Conservation (phyloP, 2,888 invertebrate species). For the Ennomos quercinarius region DNA sequence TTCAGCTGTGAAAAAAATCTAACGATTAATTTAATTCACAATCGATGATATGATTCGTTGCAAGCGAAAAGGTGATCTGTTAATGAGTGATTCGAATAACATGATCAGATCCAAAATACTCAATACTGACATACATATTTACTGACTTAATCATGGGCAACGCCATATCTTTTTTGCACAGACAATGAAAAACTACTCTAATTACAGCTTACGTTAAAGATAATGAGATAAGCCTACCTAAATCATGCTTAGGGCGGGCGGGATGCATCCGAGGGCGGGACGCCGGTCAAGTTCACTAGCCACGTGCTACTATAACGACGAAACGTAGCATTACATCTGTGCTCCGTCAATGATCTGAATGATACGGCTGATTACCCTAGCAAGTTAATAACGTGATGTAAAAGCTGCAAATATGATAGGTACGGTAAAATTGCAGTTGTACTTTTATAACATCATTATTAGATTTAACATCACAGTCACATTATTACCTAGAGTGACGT, state of each 20-base stretch:
- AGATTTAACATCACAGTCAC: neutral
- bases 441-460: neutral
- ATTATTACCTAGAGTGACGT: neutral
- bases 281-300: constrained; percentile 57
- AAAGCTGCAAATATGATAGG: no score
- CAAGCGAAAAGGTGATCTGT: no score
- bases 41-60: no score
- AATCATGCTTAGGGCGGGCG: no score
- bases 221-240: constrained; percentile 34
- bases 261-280: constrained; percentile 37
- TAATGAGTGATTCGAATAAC: no score
- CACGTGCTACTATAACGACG: constrained; percentile 39
- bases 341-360: neutral
- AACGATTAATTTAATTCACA: no score
- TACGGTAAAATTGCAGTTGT: neutral
- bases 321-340: constrained; percentile 11
- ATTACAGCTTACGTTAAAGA: constrained; percentile 25
- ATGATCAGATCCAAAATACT: no score
- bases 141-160: neutral
- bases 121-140: no score
- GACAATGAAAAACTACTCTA: constrained; percentile 15
- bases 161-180: neutral
- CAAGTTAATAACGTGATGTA: no score
- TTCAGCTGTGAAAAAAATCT: no score
- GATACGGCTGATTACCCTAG: neutral